Conservation (phyloP, 2,797 vertebrate genomes). For the Protosalanx chinensis region DNA sequence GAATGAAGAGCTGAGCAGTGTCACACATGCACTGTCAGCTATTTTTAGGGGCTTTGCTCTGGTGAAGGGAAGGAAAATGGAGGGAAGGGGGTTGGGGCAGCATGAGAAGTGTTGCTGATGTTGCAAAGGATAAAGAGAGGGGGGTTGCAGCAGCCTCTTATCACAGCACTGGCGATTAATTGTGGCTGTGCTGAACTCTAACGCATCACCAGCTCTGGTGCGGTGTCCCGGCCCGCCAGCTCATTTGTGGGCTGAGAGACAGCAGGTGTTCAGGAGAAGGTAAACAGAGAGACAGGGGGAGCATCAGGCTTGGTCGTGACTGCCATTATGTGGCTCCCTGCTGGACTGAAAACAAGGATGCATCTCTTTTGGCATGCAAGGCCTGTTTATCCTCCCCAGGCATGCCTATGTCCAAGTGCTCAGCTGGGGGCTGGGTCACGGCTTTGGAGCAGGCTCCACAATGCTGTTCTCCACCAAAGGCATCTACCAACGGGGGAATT, state of each 20-base stretch:
- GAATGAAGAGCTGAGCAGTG: constrained; percentile 34
- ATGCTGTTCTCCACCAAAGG: constrained; percentile 53
- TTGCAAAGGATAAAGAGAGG: constrained; percentile 34
- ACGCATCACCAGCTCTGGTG: constrained; percentile 50
- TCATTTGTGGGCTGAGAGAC: constrained; percentile 64
- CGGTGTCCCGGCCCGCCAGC: constrained; percentile 39
- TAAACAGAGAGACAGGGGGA: constrained; percentile 56
- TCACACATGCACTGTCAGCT: constrained; percentile 35
- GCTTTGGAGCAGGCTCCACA: constrained; percentile 48
- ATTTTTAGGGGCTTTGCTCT: constrained; percentile 33
- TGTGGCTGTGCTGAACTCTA: constrained; percentile 43
- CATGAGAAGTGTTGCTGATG: constrained; percentile 24
- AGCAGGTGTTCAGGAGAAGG: constrained; percentile 63
- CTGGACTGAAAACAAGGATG: constrained; percentile 52
- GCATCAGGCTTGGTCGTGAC: constrained; percentile 35
- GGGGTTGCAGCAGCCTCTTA: constrained; percentile 45
- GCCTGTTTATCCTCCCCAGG: constrained; percentile 48
- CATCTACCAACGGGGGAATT: constrained; percentile 46
- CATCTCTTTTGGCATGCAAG: constrained; percentile 54
- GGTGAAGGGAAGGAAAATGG: neutral
- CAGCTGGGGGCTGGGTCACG: constrained; percentile 54
- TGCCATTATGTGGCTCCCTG: constrained; percentile 53
- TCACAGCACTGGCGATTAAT: constrained; percentile 57
- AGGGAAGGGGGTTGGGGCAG: neutral
- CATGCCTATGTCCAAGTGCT: constrained; percentile 27